Evolutionary conservation across 2,888 invertebrate genomes (phyloP), one percentile per base, ranked within the genome.

Genomic region (Cremastinae sp.): DNA sequence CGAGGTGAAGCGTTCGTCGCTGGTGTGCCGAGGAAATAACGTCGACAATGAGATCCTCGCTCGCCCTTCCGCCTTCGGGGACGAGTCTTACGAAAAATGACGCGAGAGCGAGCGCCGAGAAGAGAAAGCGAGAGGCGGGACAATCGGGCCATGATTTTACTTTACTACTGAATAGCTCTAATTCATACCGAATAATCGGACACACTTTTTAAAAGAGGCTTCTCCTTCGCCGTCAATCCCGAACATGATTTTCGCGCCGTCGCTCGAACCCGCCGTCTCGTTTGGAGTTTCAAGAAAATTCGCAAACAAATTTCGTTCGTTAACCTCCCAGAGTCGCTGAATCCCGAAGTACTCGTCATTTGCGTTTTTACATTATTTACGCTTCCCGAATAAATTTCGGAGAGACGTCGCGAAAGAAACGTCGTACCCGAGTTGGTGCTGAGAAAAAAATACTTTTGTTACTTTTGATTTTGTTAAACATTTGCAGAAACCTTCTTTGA

Each of bases 61-160:
- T 28, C n/a, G 51, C 20, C n/a, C 22, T 51, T 18, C 12, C 18
- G 22, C 18, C 18, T n/a, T 51, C 10, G 20, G 34, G 51, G 20
- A 49, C 9, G 18, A 49, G 18, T 12, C 9, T 9, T 18, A 1
- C 7, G 49, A 16, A 10, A 49, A 22, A 51, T 10, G 22, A n/a
- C 18, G 51, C 18, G 51, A 51, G 51, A 51, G 51, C 18, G 51
- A 51, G 51, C 18, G 20, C 20, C 36, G 18, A 1, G 10, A 28
- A 41, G 28, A 45, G 20, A 38, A 51, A 4, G 10, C 43, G 28
- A 64, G 45, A 73, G 69, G 56, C 62, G 54, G 74, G 73, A 81
- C 83, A 82, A 82, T 83, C 79, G 70, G 65, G 51, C 58, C 80
- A 79, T 83, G 81, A 83, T 83, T 82, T 81, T 75, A 78, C 75